phyloP scores from a whole-genome alignment of 2,797 vertebrate genomes.

The Rhynchotus rufescens region DNA sequence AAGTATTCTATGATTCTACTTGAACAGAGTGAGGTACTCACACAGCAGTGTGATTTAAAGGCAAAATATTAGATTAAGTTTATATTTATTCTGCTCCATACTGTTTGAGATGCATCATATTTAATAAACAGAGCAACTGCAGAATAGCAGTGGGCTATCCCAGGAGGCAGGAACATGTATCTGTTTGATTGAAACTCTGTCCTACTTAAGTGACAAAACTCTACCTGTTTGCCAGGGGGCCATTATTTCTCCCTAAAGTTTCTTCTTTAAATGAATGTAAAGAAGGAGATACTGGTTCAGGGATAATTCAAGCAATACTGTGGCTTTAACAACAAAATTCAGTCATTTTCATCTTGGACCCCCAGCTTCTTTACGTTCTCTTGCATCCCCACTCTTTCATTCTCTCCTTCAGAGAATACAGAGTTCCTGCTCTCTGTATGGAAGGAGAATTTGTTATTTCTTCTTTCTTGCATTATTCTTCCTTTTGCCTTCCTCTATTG shows the following conservation, averaged over 20 bases:
- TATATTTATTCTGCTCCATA: background rate
- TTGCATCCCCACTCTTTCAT: background rate
- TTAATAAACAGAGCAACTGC: background rate
- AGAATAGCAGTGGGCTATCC: background rate
- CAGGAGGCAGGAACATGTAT: background rate
- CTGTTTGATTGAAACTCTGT: background rate
- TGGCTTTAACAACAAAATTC: background rate
- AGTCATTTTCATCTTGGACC: background rate
- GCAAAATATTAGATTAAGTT: background rate
- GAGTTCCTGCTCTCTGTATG: background rate
- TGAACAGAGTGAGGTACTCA: background rate
- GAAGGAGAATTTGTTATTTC: constrained; percentile 10
- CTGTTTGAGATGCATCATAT: background rate
- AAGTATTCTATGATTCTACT: background rate
- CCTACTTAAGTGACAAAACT: background rate
- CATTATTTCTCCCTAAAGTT: background rate
- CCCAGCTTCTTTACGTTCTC: background rate
- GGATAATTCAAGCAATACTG: background rate
- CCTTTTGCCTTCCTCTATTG: background rate
- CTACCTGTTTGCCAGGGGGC: background rate
- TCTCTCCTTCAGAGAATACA: constrained; percentile 8
- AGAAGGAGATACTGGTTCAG: background rate
- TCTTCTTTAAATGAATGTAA: background rate
- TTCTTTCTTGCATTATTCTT: constrained; percentile 17
- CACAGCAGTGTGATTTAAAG: background rate